Evolutionary conservation across 1,140 invertebrate genomes (phyloP).

Genomic region (Episyrphus balteatus): DNA sequence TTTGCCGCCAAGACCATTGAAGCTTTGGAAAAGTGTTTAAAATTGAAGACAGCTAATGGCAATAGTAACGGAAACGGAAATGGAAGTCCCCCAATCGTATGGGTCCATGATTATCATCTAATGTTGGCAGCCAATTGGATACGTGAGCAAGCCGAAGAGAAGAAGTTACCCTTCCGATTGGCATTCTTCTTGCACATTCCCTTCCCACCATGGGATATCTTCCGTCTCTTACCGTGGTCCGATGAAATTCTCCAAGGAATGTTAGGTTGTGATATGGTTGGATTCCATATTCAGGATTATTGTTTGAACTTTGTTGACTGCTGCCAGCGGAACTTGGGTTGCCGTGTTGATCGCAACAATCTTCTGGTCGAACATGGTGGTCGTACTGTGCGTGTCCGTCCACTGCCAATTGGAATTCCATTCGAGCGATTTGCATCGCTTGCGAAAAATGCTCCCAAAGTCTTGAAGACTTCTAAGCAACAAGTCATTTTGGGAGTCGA

Average conservation of each 20-base stretch:
- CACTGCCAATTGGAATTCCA: constrained; percentile 78
- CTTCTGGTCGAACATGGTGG: constrained; percentile 78
- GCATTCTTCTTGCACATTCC: constrained; percentile 89
- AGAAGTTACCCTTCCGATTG: constrained; percentile 63
- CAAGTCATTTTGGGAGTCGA: constrained; percentile 74
- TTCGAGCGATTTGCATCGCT: constrained; percentile 76
- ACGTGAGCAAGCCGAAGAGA: constrained; percentile 67
- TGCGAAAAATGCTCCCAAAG: constrained; percentile 63
- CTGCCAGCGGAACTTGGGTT: constrained; percentile 75
- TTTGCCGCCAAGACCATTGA: constrained; percentile 70
- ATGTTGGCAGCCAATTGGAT: constrained; percentile 85
- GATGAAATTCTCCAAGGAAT: constrained; percentile 87
- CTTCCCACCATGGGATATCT: constrained; percentile 87
- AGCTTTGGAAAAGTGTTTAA: constrained; percentile 52
- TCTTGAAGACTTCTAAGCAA: constrained; percentile 52
- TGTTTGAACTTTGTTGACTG: constrained; percentile 87
- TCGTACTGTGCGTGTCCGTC: constrained; percentile 67
- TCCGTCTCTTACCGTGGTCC: constrained; percentile 78
- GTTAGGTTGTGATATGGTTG: constrained; percentile 80
- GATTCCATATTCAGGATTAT: constrained; percentile 85
- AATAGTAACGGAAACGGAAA: constrained; percentile 42
- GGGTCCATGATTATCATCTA: constrained; percentile 88
- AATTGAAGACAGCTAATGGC: no score
- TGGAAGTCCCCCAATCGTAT: constrained; percentile 60
- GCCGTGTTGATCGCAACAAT: constrained; percentile 76